Evolutionary conservation across 2,797 vertebrate species (phyloP), one percentile per base, ranked within the genome.

Genomic region (Mormyrops boulengeri): DNA sequence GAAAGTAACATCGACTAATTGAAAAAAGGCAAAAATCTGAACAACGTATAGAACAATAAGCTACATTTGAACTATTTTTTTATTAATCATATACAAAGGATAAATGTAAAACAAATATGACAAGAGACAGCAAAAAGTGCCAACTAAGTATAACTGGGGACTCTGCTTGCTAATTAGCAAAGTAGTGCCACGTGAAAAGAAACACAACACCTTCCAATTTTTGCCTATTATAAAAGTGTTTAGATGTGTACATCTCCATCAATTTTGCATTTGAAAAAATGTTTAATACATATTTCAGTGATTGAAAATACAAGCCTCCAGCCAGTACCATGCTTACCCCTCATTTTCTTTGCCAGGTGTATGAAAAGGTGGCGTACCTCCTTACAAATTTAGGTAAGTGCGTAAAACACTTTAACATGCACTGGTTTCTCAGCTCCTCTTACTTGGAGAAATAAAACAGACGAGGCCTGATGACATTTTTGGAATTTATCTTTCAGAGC

Each of bases 331-430:
- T 38, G 2, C 53, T 92, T 88, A 89, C n/a, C 14, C 73, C 89
- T 88, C 88, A 89, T 77, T 66, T 3, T 19, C 9, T 2, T 17
- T 91, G 93, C 7, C 92, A 99, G 99, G 98, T 99, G 0, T 99
- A 99, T 95, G 99, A 99, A 94, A 99, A 99, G 93, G 97, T 99
- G 95, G 97, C 99, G 47, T 99, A 98, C 93, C 96, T 98, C 82
- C 96, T 99, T 91, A 99, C 99, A 91, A 99, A 99, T 94, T 94
- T 99, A 94, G 99, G 98, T 99, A 95, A 95, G 98, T 91, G 50
- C 17, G 50, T 49, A 49, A 85, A 85, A 52, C 19, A 22, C 44
- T 47, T 34, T 49, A 34, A 62, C 87, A 49, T 17, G 12, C 3
- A 30, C 50, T 85, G 11, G 8, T n/a, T 47, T 49, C 38, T 50